Conservation (phyloP, 2,888 invertebrate genomes). For the Idaea aversata region DNA sequence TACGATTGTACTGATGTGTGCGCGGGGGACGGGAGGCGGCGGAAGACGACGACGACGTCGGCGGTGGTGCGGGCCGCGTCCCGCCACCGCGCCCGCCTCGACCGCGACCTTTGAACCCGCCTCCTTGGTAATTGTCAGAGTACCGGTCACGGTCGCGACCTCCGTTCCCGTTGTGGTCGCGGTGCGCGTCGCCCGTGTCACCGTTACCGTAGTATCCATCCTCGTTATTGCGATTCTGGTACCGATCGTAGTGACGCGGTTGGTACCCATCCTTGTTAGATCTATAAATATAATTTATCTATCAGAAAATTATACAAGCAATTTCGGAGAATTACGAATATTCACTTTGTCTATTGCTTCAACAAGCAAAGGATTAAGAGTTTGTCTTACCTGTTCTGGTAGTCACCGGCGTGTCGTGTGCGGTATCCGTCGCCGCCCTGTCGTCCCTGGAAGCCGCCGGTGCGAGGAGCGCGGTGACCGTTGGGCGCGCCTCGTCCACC, state of each 20-base stretch:
- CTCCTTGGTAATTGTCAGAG: constrained; percentile 73
- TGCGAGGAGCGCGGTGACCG: constrained; percentile 67
- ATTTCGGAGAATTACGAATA: no score
- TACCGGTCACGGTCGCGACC: constrained; percentile 76
- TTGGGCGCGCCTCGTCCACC: constrained; percentile 64
- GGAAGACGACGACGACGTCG: constrained; percentile 40
- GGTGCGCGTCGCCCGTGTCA: constrained; percentile 64
- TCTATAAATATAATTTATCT: background rate
- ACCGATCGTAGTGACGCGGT: constrained; percentile 58
- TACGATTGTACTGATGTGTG: constrained; percentile 55
- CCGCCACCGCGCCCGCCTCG: constrained; percentile 65
- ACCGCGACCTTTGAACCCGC: constrained; percentile 80
- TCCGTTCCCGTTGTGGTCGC: constrained; percentile 69
- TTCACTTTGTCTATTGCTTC: no score
- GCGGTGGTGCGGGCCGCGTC: constrained; percentile 40
- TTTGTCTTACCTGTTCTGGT: constrained; percentile 42
- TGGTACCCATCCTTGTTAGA: constrained; percentile 61
- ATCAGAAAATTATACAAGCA: no score
- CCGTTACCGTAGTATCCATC: constrained; percentile 69
- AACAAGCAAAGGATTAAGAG: no score
- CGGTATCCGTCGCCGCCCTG: constrained; percentile 59
- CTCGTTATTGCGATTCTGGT: constrained; percentile 57
- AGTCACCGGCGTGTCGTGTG: constrained; percentile 51
- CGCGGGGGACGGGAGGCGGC: no score
- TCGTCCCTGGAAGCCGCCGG: constrained; percentile 53